Conservation (phyloP, 2,113 vertebrate species). For the Hyperopisus bebe region DNA sequence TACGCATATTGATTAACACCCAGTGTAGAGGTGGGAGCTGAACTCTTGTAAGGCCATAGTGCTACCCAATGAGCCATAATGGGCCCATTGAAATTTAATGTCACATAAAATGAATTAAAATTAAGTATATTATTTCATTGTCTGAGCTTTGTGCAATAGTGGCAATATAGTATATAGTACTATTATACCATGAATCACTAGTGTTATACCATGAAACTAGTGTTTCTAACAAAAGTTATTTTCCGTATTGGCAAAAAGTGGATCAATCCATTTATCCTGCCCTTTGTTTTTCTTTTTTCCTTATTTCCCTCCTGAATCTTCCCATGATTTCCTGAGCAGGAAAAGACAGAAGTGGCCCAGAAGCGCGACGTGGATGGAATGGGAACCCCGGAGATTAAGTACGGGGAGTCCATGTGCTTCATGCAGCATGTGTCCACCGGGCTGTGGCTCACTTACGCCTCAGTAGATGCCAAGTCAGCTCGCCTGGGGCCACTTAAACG, state of each 20-base stretch:
- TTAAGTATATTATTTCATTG: not conserved
- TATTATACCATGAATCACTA: not conserved
- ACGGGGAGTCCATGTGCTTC: constrained; percentile 87
- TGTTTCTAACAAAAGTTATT: not conserved
- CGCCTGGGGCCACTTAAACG: constrained; percentile 78
- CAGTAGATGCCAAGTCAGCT: constrained; percentile 78
- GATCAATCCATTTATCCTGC: not conserved
- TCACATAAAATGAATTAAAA: not conserved
- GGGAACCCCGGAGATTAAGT: constrained; percentile 85
- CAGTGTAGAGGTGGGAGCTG: not conserved
- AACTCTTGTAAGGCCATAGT: not conserved
- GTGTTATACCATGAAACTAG: not conserved
- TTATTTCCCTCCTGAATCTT: not conserved
- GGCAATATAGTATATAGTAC: not conserved
- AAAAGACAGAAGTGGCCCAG: constrained; percentile 76
- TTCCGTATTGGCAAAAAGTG: not conserved
- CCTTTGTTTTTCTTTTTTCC: not conserved
- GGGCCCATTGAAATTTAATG: not conserved
- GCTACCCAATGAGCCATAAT: not conserved
- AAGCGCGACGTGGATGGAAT: constrained; percentile 90
- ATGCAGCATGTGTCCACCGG: constrained; percentile 74
- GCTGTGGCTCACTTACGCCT: constrained; percentile 86
- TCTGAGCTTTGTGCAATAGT: not conserved
- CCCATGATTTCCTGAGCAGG: constrained; percentile 51
- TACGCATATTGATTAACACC: not conserved